phyloP scores from a whole-genome alignment of 53 echinoderm and acorn worm species.

The Henricia sp. region DNA sequence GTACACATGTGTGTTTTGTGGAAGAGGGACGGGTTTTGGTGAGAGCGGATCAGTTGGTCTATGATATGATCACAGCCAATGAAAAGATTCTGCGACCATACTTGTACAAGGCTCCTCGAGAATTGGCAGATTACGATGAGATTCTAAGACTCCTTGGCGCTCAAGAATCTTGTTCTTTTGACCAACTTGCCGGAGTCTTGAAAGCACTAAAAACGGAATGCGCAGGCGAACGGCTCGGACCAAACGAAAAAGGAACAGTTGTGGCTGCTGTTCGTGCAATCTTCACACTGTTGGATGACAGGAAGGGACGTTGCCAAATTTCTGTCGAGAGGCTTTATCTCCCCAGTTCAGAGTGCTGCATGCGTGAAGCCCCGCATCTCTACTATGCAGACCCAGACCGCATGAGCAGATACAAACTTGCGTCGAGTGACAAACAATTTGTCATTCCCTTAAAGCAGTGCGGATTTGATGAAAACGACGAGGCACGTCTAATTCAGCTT shows the following conservation, averaged over 20 bases:
- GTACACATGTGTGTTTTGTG: constrained; percentile 47
- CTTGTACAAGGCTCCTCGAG: constrained; percentile 50
- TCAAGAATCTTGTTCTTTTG: constrained; percentile 15
- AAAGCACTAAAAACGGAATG: constrained; percentile 13
- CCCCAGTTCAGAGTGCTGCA: constrained; percentile 10
- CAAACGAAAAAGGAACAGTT: constrained; percentile 40
- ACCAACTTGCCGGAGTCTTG: constrained; percentile 46
- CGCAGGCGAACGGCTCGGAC: not conserved
- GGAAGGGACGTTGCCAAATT: not conserved
- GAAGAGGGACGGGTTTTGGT: constrained; percentile 44
- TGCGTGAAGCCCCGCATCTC: constrained; percentile 5
- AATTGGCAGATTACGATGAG: constrained; percentile 25
- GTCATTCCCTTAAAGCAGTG: constrained; percentile 45
- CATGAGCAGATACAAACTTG: constrained; percentile 14
- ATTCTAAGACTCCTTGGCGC: constrained; percentile 39
- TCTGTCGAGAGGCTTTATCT: constrained; percentile 21
- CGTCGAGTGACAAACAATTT: constrained; percentile 47
- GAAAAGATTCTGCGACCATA: constrained; percentile 36
- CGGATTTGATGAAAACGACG: constrained; percentile 5
- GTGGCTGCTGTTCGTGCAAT: constrained; percentile 20
- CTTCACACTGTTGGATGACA: not conserved
- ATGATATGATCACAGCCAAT: not conserved
- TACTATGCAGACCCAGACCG: constrained; percentile 37
- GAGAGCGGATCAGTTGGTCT: constrained; percentile 57
- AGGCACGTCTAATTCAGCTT: constrained; percentile 28